Evolutionary conservation across 2,113 vertebrate species (phyloP).

Genomic region (Neolamprologus sp.): DNA sequence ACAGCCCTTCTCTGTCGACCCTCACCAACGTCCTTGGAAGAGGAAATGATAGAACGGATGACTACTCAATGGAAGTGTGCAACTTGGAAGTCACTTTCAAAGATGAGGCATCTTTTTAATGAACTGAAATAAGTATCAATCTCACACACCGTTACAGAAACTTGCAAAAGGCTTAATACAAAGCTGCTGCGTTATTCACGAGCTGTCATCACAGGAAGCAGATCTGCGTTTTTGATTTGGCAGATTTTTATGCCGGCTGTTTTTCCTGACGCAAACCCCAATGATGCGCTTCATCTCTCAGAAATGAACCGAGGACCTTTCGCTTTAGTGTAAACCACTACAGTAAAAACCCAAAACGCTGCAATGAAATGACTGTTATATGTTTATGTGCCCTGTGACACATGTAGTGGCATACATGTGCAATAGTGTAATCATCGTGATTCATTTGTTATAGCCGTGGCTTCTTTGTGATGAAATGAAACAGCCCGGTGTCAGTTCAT

Average conservation of each 20-base stretch:
- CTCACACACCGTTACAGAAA: neutral
- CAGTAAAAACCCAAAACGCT: neutral
- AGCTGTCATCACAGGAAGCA: neutral
- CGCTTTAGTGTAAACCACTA: neutral
- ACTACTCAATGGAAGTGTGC: neutral
- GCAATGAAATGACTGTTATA: neutral
- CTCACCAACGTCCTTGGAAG: neutral
- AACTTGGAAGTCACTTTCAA: neutral
- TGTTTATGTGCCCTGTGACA: neutral
- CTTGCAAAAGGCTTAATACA: neutral
- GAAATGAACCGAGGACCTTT: neutral
- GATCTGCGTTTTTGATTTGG: neutral
- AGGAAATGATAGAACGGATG: neutral
- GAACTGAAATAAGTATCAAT: neutral
- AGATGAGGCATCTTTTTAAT: neutral
- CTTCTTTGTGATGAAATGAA: neutral
- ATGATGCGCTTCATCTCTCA: neutral
- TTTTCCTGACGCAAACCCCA: rapidly evolving
- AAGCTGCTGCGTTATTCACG: neutral
- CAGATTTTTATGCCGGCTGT: rapidly evolving
- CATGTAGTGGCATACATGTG: neutral
- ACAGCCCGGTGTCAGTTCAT: neutral
- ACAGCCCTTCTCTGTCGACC: neutral
- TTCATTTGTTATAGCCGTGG: neutral
- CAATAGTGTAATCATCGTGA: neutral